A percentile compares a stretch with the other conserved stretches of the same genome.
These are phyloP conservation scores for Sebastes iracundus DNA, from an alignment of 2,797 vertebrate species.

Conservation along the genomic window DNA sequence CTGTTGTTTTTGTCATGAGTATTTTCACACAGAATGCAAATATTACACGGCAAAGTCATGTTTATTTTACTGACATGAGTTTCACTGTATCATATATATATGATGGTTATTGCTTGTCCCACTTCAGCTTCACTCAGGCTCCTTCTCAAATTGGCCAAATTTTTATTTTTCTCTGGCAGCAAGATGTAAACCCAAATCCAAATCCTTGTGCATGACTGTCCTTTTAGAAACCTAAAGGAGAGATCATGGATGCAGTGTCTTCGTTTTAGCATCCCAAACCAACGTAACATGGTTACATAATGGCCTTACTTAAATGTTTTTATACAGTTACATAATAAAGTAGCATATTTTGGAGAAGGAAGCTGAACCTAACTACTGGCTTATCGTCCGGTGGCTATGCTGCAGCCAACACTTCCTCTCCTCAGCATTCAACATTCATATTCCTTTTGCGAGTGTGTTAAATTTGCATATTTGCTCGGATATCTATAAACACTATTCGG, in stretches of 20 bases:
- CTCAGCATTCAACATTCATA: neutral
- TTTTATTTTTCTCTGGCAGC: neutral
- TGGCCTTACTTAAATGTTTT: neutral
- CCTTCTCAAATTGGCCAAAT: neutral
- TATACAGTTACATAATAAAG: neutral
- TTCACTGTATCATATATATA: too few species aligned
- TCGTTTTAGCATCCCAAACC: neutral
- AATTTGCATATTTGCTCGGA: slow-evolving; percentile 7
- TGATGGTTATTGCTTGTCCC: neutral
- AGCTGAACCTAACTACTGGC: neutral
- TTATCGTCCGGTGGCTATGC: neutral
- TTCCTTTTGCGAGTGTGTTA: neutral
- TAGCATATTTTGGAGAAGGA: neutral
- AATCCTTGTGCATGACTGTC: neutral
- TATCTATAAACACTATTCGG: neutral
- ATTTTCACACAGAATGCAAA: too few species aligned
- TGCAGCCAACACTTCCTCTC: neutral
- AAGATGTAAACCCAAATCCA: neutral
- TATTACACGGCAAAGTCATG: neutral
- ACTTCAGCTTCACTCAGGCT: neutral
- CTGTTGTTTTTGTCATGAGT: too few species aligned
- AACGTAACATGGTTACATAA: neutral
- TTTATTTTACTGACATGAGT: neutral
- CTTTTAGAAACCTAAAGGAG: neutral
- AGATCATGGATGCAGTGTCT: neutral